phyloP scores from a whole-genome alignment of 23 tunicate genomes.

The Aplidium turbinatum region DNA sequence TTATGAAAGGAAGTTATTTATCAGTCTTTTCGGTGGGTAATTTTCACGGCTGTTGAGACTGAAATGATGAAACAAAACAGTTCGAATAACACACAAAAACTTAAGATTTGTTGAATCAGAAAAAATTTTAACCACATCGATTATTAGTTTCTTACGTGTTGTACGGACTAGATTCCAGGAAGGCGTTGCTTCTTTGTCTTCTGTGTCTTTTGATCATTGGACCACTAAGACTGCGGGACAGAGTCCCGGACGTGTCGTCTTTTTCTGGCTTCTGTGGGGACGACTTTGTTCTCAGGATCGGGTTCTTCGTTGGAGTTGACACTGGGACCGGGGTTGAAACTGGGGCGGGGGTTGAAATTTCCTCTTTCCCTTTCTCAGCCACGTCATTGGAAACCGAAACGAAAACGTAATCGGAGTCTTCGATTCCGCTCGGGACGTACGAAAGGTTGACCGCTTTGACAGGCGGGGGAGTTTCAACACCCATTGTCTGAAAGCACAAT shows the following conservation, averaged over 20 bases:
- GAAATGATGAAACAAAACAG: too few species aligned
- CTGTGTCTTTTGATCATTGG: constrained; percentile 18
- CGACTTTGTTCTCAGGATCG: constrained; percentile 32
- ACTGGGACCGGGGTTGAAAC: neutral
- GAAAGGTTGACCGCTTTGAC: neutral
- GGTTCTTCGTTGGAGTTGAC: neutral
- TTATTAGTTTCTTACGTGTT: too few species aligned
- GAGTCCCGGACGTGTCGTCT: neutral
- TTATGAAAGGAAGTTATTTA: too few species aligned
- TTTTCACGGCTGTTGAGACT: too few species aligned
- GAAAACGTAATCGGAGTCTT: constrained; percentile 50
- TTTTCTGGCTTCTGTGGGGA: constrained; percentile 29
- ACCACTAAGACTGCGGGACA: constrained; percentile 49
- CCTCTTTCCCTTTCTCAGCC: neutral
- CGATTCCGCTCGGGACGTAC: constrained; percentile 54
- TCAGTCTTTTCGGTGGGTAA: too few species aligned
- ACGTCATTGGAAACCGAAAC: constrained; percentile 23
- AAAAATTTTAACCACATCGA: too few species aligned
- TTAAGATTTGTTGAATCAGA: too few species aligned
- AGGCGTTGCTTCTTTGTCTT: constrained; percentile 22
- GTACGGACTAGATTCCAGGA: too few species aligned
- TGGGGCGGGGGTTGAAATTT: neutral
- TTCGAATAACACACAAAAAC: too few species aligned
- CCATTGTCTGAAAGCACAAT: constrained; percentile 25
- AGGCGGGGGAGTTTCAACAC: constrained; percentile 9